These are phyloP conservation scores for Garra rufa DNA, from an alignment of 2,113 vertebrate species.

Conservation along the genomic window DNA sequence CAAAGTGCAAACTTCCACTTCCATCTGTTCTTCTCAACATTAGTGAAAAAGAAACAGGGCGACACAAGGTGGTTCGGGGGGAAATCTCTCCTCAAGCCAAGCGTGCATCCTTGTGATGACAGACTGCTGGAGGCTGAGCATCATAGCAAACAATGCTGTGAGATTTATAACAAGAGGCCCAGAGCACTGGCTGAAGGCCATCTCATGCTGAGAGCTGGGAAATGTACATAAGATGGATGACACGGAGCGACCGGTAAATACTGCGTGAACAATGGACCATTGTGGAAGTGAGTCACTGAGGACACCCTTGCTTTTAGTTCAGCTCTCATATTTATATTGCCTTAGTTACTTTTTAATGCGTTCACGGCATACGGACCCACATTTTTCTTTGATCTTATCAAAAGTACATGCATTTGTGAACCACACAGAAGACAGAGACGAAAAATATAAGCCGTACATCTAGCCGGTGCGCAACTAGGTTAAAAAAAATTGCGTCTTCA, in stretches of 20 bases:
- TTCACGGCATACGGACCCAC: not conserved
- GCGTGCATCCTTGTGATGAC: slow-evolving; percentile 40
- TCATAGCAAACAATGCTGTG: slow-evolving; percentile 49
- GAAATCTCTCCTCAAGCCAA: slow-evolving; percentile 33
- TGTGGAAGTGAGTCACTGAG: not conserved
- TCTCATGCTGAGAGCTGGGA: slow-evolving; percentile 41
- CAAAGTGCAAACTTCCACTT: slow-evolving; percentile 9
- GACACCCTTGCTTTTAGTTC: slow-evolving; percentile 25
- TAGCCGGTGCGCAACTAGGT: not conserved
- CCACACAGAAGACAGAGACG: not conserved
- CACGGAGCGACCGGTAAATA: slow-evolving; percentile 35
- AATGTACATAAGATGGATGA: slow-evolving; percentile 53
- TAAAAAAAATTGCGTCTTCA: not conserved
- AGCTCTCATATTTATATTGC: slow-evolving; percentile 19
- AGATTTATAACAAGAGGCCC: slow-evolving; percentile 51
- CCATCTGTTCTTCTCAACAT: slow-evolving; percentile 43
- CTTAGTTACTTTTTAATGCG: slow-evolving; percentile 5
- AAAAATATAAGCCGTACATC: slow-evolving; percentile 1
- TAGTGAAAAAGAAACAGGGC: not conserved
- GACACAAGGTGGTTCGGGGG: slow-evolving; percentile 18
- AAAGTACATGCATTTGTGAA: slow-evolving; percentile 11
- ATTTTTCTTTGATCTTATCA: slow-evolving; percentile 27
- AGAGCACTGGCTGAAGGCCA: slow-evolving; percentile 52
- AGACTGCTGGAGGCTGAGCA: slow-evolving; percentile 43
- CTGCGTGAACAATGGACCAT: slow-evolving; percentile 32